phyloP scores from a whole-genome alignment of 2,113 vertebrate species.

The Mormyrus lacerda region DNA sequence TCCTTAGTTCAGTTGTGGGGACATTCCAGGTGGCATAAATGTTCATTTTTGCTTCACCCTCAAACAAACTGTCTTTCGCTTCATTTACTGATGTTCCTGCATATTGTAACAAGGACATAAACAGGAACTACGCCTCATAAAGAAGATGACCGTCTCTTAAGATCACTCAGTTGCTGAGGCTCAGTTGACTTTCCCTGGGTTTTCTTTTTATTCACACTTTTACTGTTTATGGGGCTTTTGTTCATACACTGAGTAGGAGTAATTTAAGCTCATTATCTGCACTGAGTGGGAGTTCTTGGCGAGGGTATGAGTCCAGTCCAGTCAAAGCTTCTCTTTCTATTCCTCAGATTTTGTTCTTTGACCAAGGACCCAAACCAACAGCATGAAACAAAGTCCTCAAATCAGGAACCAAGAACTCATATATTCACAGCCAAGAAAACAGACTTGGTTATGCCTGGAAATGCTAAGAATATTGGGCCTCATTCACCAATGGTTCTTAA shows the following conservation, averaged over 20 bases:
- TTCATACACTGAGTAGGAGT: conserved; percentile 28
- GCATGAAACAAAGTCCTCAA: neutral
- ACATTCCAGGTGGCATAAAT: neutral
- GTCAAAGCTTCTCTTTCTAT: conserved; percentile 22
- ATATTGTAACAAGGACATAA: neutral
- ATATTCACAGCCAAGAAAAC: conserved; percentile 44
- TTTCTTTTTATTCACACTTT: neutral
- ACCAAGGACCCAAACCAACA: neutral
- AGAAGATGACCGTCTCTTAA: neutral
- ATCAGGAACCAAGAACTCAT: conserved; percentile 21
- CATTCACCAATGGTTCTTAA: too few relatives aligned
- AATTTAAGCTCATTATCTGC: conserved; percentile 26
- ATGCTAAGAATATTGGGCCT: neutral
- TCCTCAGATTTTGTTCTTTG: conserved; percentile 1
- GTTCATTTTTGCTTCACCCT: neutral
- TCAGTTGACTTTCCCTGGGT: neutral
- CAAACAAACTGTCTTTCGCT: neutral
- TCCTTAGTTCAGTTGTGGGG: neutral
- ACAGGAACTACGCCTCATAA: neutral
- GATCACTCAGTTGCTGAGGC: neutral
- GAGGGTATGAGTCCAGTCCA: conserved; percentile 15
- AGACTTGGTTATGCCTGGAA: conserved; percentile 1
- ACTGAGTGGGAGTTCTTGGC: conserved; percentile 42
- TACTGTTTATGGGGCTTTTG: neutral
- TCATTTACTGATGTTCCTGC: neutral